Evolutionary conservation across 2,797 vertebrate species (phyloP).

Genomic region (Meda fulgida): DNA sequence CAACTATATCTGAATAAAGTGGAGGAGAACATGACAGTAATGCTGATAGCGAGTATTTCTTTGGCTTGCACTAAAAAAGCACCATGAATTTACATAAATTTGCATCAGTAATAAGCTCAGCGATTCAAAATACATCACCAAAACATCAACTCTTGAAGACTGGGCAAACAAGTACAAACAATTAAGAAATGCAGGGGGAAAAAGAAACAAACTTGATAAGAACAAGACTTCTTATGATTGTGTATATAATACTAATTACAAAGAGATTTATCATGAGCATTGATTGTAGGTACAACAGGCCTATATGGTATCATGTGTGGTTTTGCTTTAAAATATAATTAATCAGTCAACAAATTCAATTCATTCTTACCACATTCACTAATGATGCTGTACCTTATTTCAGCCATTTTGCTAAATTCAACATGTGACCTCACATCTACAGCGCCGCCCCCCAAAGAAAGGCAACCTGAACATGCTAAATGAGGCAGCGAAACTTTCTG

Average conservation of each 20-base stretch:
- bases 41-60: constrained; percentile 5
- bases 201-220: not conserved
- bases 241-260: constrained; percentile 4
- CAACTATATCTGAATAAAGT: constrained; percentile 22
- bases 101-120: constrained; percentile 27
- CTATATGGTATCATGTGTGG: not conserved
- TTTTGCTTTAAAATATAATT: not conserved
- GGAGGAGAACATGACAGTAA: not conserved
- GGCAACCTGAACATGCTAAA: not conserved
- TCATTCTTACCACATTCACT: not conserved
- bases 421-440: not conserved
- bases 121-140: constrained; percentile 18
- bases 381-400: not conserved
- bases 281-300: not conserved
- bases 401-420: not conserved
- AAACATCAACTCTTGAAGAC: not conserved
- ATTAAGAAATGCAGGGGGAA: not conserved
- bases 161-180: constrained; percentile 2
- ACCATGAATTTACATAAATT: constrained; percentile 29
- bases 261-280: not conserved
- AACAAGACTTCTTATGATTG: not conserved
- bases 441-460: not conserved
- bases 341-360: not conserved
- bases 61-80: constrained; percentile 2
- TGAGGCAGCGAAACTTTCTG: not conserved